Conservation (phyloP, 2,113 vertebrate species). For the Rhipidura dahli region DNA sequence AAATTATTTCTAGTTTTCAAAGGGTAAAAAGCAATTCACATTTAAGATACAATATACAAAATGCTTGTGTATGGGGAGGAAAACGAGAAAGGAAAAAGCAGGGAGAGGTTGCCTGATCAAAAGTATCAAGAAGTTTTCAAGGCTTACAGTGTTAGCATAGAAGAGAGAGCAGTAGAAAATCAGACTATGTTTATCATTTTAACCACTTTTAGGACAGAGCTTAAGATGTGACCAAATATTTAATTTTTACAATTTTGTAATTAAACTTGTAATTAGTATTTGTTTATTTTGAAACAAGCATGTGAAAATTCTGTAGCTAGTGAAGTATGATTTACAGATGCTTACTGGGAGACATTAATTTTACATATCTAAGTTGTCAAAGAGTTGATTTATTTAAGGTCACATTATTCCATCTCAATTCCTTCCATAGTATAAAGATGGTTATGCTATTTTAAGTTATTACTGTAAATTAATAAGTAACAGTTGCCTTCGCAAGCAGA, state of each 20-base stretch:
- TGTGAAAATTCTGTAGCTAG: background rate
- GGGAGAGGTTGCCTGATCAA: background rate
- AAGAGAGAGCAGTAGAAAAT: background rate
- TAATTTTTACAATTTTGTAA: background rate
- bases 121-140: background rate
- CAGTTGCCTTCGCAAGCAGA: background rate
- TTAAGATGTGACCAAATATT: background rate
- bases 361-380: background rate
- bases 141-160: background rate
- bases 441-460: background rate
- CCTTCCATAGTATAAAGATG: background rate
- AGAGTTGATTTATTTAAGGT: background rate
- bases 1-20: constrained; percentile 18
- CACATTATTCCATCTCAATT: background rate
- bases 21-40: background rate
- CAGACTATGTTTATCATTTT: background rate
- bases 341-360: background rate
- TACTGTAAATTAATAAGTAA: background rate
- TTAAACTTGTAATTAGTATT: background rate
- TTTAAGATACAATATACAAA: background rate
- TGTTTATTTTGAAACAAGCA: background rate
- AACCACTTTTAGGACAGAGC: background rate
- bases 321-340: background rate
- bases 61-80: background rate
- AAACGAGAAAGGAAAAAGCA: background rate